phyloP scores from a whole-genome alignment of 2,113 vertebrate genomes.

The Geococcyx californianus region DNA sequence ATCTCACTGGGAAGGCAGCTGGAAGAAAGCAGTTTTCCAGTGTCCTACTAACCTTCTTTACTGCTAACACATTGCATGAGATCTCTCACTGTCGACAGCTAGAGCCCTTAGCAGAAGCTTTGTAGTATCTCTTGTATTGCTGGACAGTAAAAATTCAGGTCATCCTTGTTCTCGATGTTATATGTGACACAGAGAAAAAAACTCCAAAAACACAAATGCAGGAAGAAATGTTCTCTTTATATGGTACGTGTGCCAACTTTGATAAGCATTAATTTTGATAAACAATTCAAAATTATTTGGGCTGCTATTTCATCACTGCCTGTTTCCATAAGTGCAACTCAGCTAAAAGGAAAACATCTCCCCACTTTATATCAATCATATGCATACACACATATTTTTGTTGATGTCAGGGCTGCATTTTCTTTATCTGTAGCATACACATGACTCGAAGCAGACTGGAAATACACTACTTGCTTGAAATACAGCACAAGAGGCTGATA shows the following conservation, averaged over 20 bases:
- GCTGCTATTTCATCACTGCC: not conserved
- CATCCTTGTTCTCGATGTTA: not conserved
- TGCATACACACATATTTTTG: not conserved
- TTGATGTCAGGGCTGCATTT: fast-evolving
- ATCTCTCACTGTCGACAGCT: not conserved
- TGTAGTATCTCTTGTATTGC: fast-evolving
- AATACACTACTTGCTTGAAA: not conserved
- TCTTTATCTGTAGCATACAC: not conserved
- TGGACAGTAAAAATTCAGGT: not conserved
- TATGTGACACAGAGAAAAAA: not conserved
- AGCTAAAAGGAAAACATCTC: not conserved
- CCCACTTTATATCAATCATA: not conserved
- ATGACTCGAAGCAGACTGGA: not conserved
- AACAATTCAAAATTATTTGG: not conserved
- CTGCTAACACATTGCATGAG: not conserved
- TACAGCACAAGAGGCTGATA: not conserved
- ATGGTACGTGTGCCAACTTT: not conserved
- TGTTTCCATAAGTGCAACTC: not conserved
- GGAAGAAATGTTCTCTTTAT: not conserved
- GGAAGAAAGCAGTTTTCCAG: not conserved
- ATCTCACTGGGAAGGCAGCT: not conserved
- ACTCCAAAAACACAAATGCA: not conserved
- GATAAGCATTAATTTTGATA: not conserved
- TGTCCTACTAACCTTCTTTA: not conserved
- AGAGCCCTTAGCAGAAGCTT: not conserved